A percentile compares a stretch with the other conserved stretches of the same genome.
These are phyloP conservation scores for Ascidia mentula DNA, from an alignment of 23 tunicate species.

Conservation along the genomic window DNA sequence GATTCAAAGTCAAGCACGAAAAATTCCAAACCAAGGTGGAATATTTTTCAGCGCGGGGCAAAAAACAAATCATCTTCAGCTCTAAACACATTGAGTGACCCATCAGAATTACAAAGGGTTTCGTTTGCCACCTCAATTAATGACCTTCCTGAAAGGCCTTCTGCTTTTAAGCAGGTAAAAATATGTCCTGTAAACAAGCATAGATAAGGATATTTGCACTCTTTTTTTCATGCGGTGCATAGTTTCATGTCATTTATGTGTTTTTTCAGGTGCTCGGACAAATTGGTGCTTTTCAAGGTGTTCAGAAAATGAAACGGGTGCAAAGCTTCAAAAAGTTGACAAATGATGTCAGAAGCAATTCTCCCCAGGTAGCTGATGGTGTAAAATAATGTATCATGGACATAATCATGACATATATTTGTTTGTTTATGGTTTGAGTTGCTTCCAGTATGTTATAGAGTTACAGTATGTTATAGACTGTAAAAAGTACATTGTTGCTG, in stretches of 20 bases:
- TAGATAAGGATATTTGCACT: too few species aligned
- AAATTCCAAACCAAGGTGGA: constrained; percentile 17
- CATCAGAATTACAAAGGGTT: constrained; percentile 50
- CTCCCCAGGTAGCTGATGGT: constrained; percentile 24
- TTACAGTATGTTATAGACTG: too few species aligned
- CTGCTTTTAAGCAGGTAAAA: constrained; percentile 63
- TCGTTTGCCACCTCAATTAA: constrained; percentile 66
- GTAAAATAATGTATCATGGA: neutral
- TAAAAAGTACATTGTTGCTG: too few species aligned
- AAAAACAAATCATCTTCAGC: constrained; percentile 4
- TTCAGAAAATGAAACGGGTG: constrained; percentile 33
- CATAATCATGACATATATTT: neutral
- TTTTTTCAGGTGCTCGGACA: constrained; percentile 52
- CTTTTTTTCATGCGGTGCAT: neutral
- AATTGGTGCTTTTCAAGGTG: constrained; percentile 18
- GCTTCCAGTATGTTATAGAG: too few species aligned
- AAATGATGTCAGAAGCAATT: constrained; percentile 22
- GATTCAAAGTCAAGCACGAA: neutral
- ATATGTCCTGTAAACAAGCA: too few species aligned
- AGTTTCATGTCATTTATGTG: neutral
- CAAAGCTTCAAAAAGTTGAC: constrained; percentile 29
- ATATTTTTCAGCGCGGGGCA: constrained; percentile 38
- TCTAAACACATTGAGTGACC: constrained; percentile 9
- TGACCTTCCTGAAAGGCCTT: constrained; percentile 52
- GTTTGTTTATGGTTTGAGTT: too few species aligned